These are phyloP conservation scores for Formica aserva DNA, from an alignment of 2,888 invertebrate species.

Conservation along the genomic window DNA sequence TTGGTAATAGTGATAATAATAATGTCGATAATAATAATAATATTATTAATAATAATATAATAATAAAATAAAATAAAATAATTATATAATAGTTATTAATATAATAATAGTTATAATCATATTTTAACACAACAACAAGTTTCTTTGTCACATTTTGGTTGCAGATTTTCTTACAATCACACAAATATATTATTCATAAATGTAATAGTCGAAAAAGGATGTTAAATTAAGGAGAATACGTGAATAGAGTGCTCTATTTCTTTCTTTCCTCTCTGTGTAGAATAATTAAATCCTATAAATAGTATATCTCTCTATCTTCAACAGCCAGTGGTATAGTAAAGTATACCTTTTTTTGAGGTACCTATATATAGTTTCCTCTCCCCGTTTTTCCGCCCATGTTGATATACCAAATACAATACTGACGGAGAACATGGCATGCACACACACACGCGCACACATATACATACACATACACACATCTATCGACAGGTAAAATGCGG, in stretches of 20 bases:
- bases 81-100: constrained; percentile 76
- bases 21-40: constrained; percentile 79
- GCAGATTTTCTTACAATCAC: constrained; percentile 86
- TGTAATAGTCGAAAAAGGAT: constrained; percentile 84
- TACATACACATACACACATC: constrained; percentile 45
- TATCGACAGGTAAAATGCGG: constrained; percentile 51
- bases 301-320: constrained; percentile 84
- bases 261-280: constrained; percentile 79
- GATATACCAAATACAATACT: constrained; percentile 84
- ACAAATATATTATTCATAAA: constrained; percentile 85
- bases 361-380: constrained; percentile 83
- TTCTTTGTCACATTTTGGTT: constrained; percentile 86
- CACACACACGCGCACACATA: constrained; percentile 35
- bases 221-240: constrained; percentile 84
- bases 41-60: constrained; percentile 76
- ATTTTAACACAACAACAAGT: constrained; percentile 85
- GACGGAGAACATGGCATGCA: constrained; percentile 76
- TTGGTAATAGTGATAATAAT: constrained; percentile 79
- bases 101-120: constrained; percentile 84
- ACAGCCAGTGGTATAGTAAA: constrained; percentile 86
- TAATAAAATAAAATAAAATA: constrained; percentile 78
- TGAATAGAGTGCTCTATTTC: constrained; percentile 83
- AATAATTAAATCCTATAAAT: constrained; percentile 85
- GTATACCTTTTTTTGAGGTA: constrained; percentile 85
- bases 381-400: constrained; percentile 68